Evolutionary conservation across 2,888 invertebrate genomes (phyloP).

Genomic region (Macropis europaea): DNA sequence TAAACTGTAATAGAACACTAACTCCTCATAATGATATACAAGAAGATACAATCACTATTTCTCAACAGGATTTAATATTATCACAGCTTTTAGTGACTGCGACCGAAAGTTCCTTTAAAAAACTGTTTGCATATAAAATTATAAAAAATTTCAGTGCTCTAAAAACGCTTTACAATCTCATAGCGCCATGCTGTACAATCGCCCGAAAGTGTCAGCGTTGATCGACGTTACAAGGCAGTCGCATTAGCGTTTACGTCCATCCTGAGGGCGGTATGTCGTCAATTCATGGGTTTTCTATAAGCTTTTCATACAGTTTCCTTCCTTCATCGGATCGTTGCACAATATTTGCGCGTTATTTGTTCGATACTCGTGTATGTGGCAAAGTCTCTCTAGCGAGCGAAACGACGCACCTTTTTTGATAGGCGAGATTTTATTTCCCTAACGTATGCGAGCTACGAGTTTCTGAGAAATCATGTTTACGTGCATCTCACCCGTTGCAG

Average conservation of each 20-base stretch:
- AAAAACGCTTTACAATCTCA: neutral
- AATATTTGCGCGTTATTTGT: neutral
- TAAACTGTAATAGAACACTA: too few relatives aligned
- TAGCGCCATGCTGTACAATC: neutral
- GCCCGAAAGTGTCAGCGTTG: neutral
- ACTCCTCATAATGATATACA: too few relatives aligned
- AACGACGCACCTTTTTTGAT: neutral
- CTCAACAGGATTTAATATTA: too few relatives aligned
- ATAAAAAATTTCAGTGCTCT: too few relatives aligned
- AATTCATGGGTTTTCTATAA: neutral
- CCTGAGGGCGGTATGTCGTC: too few relatives aligned
- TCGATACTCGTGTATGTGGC: neutral
- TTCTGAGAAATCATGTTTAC: neutral
- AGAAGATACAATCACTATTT: too few relatives aligned
- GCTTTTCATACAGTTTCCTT: neutral
- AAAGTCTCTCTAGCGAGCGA: neutral
- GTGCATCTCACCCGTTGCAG: neutral
- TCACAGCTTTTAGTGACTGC: too few relatives aligned
- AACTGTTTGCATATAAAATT: neutral
- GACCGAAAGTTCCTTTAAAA: too few relatives aligned
- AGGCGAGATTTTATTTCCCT: constrained; percentile 8
- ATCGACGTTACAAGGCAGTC: constrained; percentile 19
- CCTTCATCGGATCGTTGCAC: neutral
- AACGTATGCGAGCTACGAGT: neutral
- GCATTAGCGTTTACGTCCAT: constrained; percentile 20